These are phyloP conservation scores for Dicycla oo DNA, from an alignment of 2,888 invertebrate species.

Conservation along the genomic window DNA sequence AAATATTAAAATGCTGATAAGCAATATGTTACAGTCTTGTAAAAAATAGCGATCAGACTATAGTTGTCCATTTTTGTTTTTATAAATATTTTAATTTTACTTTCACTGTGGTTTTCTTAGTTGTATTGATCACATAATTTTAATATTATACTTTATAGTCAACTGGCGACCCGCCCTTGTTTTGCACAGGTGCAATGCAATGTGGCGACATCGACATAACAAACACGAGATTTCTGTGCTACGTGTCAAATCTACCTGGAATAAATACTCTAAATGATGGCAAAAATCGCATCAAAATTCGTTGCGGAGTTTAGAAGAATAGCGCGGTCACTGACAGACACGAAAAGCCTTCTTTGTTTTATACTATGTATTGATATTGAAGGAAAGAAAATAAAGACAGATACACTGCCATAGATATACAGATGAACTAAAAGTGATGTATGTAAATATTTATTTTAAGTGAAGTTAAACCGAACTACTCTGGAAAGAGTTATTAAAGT, in stretches of 20 bases:
- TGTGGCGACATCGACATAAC: background rate
- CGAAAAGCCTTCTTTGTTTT: background rate
- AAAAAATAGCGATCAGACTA: background rate
- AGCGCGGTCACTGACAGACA: background rate
- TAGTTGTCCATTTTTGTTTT: background rate
- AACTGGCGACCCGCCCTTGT: background rate
- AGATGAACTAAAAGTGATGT: background rate
- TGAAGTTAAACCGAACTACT: too few relatives aligned
- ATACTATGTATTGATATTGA: background rate
- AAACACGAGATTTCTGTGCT: background rate
- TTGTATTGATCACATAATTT: constrained; percentile 13
- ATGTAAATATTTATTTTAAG: background rate
- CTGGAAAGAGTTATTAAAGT: background rate
- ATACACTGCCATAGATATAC: background rate
- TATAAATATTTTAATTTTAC: constrained; percentile 14
- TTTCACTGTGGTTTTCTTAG: constrained; percentile 8
- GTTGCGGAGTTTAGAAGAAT: background rate
- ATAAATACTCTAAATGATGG: background rate
- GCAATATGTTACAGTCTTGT: constrained; percentile 11
- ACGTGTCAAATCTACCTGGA: too few relatives aligned
- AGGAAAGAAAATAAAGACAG: too few relatives aligned
- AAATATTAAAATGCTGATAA: constrained; percentile 16
- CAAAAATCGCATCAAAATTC: background rate
- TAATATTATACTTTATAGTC: background rate
- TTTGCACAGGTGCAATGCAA: background rate